Percentiles rank a stretch among this genome's conserved stretches.
These are phyloP conservation scores for Caenorhabditis japonica DNA, from an alignment of 2,888 invertebrate genomes.

Conservation along the genomic window DNA sequence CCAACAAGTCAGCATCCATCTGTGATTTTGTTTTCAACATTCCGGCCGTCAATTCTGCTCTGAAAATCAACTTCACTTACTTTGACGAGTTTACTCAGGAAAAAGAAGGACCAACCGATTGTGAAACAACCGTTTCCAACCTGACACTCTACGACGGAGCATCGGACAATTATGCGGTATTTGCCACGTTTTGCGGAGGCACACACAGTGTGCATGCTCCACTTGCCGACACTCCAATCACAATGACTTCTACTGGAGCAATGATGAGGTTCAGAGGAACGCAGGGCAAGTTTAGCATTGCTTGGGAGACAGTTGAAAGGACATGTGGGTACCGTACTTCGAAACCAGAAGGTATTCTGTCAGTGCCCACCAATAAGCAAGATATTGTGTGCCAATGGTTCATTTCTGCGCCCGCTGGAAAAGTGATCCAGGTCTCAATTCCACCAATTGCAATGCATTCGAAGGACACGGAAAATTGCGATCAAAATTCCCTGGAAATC, in stretches of 20 bases:
- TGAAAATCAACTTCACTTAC: conserved; percentile 54
- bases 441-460: conserved; percentile 60
- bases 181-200: conserved; percentile 62
- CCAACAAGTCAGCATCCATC: conserved; percentile 7
- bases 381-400: conserved; percentile 63
- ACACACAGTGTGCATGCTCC: conserved; percentile 50
- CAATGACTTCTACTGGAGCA: conserved; percentile 59
- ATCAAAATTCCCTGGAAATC: conserved; percentile 65
- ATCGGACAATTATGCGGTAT: conserved; percentile 35
- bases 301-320: conserved; percentile 51
- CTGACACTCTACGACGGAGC: conserved; percentile 61
- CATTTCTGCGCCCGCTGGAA: conserved; percentile 52
- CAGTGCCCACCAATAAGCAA: conserved; percentile 51
- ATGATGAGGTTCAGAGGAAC: conserved; percentile 58
- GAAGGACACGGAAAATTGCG: conserved; percentile 59
- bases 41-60: conserved; percentile 38
- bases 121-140: conserved; percentile 52
- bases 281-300: conserved; percentile 50
- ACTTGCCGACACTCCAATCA: conserved; percentile 43
- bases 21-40: conserved; percentile 40
- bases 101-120: conserved; percentile 50
- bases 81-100: conserved; percentile 54
- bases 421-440: conserved; percentile 65
- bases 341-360: conserved; percentile 47
- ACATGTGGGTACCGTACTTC: conserved; percentile 61